These are phyloP conservation scores for Cynaeus angustus DNA, from an alignment of 2,888 invertebrate species.

Conservation along the genomic window DNA sequence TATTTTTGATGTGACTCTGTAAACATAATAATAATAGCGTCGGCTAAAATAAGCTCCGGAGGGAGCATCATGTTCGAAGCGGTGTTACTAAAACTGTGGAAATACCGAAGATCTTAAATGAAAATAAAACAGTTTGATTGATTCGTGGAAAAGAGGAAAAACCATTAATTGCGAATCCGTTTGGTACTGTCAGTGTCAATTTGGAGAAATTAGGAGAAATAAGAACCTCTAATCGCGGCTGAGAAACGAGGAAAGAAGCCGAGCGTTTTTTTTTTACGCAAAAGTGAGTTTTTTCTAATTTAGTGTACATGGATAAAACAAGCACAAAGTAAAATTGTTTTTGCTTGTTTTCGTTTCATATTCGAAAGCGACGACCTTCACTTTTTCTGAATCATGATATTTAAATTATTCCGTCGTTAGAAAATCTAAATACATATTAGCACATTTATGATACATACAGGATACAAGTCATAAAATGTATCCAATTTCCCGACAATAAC, in stretches of 20 bases:
- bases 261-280: too few species aligned
- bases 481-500: too few species aligned
- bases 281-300: too few species aligned
- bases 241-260: too few species aligned
- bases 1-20: slow-evolving; percentile 16
- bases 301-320: too few species aligned
- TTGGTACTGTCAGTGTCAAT: not conserved
- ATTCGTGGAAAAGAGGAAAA: not conserved
- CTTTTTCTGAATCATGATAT: too few species aligned
- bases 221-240: too few species aligned
- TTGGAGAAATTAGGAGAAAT: too few species aligned
- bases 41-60: slow-evolving; percentile 14
- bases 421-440: not conserved
- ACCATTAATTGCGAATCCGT: slow-evolving; percentile 1
- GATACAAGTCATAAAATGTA: not conserved
- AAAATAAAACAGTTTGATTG: not conserved
- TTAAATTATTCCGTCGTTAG: too few species aligned
- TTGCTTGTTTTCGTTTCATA: too few species aligned
- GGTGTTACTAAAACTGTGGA: not conserved
- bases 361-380: too few species aligned
- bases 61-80: slow-evolving; percentile 4
- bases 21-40: slow-evolving; percentile 20
- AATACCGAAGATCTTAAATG: not conserved
- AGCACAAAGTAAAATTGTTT: too few species aligned
- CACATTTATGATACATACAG: not conserved